These are phyloP conservation scores for Eilema depressum DNA, from an alignment of 2,888 invertebrate genomes.

Conservation along the genomic window DNA sequence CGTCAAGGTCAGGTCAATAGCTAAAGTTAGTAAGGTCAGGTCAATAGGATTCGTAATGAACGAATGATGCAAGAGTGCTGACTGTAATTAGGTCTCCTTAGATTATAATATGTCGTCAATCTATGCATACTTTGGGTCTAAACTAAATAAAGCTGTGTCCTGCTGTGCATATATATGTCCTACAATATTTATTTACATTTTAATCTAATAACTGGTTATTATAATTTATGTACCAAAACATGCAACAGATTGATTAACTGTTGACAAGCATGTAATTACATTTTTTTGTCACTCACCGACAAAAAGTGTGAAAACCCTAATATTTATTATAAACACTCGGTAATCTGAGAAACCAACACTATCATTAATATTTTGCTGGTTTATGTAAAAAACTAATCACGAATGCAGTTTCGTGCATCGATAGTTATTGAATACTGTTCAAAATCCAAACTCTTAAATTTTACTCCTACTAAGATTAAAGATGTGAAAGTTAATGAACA, in stretches of 20 bases:
- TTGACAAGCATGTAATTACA: slow-evolving; percentile 3
- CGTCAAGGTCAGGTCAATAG: too few species aligned
- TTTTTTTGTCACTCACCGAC: neutral
- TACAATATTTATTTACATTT: neutral
- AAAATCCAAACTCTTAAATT: slow-evolving; percentile 9
- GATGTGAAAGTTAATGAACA: too few species aligned
- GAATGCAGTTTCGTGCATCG: slow-evolving; percentile 46
- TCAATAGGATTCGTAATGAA: too few species aligned
- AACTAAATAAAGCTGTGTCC: too few species aligned
- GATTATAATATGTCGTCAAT: too few species aligned
- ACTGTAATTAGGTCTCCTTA: too few species aligned
- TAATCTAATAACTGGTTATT: neutral
- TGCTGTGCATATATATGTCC: too few species aligned
- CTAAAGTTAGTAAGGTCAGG: too few species aligned
- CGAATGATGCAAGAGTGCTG: too few species aligned
- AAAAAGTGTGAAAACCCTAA: slow-evolving; percentile 15
- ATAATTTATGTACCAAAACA: too few species aligned
- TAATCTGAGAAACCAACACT: slow-evolving; percentile 20
- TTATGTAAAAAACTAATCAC: slow-evolving; percentile 26
- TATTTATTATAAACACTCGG: neutral
- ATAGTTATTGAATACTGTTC: slow-evolving; percentile 11
- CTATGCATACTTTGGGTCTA: too few species aligned
- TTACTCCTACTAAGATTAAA: too few species aligned
- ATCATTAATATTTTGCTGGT: slow-evolving; percentile 15
- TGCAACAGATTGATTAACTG: neutral